These are phyloP conservation scores for Oophaga sylvatica DNA, from an alignment of 2,797 vertebrate genomes.

Conservation along the genomic window DNA sequence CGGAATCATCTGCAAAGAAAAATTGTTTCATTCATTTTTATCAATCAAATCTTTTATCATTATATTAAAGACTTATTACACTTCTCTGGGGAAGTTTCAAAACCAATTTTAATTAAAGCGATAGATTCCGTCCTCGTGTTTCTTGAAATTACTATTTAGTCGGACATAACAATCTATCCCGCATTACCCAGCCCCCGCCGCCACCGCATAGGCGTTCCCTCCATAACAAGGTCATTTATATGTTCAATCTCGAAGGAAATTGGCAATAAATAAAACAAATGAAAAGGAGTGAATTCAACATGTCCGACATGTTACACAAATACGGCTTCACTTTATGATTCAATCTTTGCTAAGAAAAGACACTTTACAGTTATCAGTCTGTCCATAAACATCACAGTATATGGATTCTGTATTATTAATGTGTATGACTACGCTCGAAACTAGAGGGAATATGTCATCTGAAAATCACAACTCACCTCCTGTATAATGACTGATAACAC, in stretches of 20 bases:
- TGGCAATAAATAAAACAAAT: slow-evolving; percentile 47
- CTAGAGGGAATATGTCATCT: too few relatives aligned
- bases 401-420: background rate
- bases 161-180: slow-evolving; percentile 49
- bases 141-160: slow-evolving; percentile 57
- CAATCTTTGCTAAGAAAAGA: slow-evolving; percentile 16
- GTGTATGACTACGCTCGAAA: too few relatives aligned
- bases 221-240: slow-evolving; percentile 53
- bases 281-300: slow-evolving; percentile 20
- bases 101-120: slow-evolving; percentile 60
- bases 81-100: slow-evolving; percentile 60
- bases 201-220: background rate
- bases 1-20: slow-evolving; percentile 56
- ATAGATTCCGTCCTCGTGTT: slow-evolving; percentile 48
- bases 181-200: slow-evolving; percentile 29
- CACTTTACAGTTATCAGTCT: background rate
- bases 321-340: slow-evolving; percentile 24
- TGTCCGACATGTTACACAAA: slow-evolving; percentile 38
- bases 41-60: slow-evolving; percentile 61
- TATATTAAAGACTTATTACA: slow-evolving; percentile 61
- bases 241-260: slow-evolving; percentile 33
- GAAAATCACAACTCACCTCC: too few relatives aligned
- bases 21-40: slow-evolving; percentile 58
- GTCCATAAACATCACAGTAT: background rate
- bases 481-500: too few relatives aligned